Conservation (phyloP, 2,113 vertebrate species). For the Vireo altiloquus region DNA sequence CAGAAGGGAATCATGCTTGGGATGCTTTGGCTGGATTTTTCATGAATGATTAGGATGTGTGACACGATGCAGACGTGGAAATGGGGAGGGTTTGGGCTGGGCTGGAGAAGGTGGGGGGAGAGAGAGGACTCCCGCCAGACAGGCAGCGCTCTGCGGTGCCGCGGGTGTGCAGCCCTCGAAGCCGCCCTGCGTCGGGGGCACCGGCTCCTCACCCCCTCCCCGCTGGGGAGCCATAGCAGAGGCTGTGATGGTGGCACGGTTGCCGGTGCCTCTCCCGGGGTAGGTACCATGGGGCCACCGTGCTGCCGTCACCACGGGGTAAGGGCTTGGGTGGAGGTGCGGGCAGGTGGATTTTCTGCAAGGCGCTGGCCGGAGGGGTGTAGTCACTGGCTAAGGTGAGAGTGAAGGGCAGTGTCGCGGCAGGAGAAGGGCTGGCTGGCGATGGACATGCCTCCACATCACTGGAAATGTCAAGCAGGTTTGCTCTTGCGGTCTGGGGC, state of each 20-base stretch:
- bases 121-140: constrained; percentile 44
- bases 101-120: neutral
- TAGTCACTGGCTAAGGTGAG: neutral
- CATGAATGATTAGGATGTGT: constrained; percentile 82
- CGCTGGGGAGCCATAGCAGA: neutral
- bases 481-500: neutral
- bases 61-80: constrained; percentile 74
- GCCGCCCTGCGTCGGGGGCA: neutral
- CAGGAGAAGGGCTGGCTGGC: neutral
- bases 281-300: neutral
- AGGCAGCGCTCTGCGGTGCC: neutral
- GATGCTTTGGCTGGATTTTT: constrained; percentile 80
- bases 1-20: constrained; percentile 79
- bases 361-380: neutral
- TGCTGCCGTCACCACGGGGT: neutral
- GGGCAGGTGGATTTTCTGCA: neutral
- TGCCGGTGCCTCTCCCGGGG: neutral
- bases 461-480: neutral
- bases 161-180: neutral
- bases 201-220: neutral
- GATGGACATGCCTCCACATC: neutral
- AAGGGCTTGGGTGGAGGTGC: neutral
- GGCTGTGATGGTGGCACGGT: constrained; percentile 67
- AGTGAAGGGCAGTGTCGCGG: neutral
- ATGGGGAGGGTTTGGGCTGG: constrained; percentile 55